Conservation (phyloP, 2,113 vertebrate species). For the Pontoporia blainvillei region DNA sequence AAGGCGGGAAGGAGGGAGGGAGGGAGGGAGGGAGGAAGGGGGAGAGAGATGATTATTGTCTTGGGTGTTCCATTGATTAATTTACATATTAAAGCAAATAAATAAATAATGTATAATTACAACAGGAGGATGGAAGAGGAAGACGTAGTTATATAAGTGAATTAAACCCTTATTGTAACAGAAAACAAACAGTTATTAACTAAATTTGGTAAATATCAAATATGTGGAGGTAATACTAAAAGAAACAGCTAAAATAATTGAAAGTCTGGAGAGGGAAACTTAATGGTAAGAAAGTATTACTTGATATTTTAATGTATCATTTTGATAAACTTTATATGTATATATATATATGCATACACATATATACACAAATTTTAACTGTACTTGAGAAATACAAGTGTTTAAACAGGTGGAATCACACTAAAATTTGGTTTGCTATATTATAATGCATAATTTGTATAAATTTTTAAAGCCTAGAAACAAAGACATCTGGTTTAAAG, state of each 20-base stretch:
- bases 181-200: not conserved
- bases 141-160: not conserved
- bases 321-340: not conserved
- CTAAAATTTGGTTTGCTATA: not conserved
- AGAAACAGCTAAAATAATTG: not conserved
- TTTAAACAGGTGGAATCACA: not conserved
- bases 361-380: not conserved
- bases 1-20: rapidly evolving
- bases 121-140: not conserved
- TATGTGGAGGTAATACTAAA: not conserved
- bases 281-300: not conserved
- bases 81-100: not conserved
- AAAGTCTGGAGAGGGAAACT: not conserved
- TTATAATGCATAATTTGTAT: not conserved
- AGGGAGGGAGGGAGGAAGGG: too few species aligned
- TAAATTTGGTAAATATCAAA: not conserved
- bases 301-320: not conserved
- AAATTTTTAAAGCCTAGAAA: not conserved
- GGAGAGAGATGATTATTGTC: not conserved
- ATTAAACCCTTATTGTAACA: not conserved
- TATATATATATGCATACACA: not conserved
- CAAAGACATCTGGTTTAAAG: not conserved
- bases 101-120: not conserved
- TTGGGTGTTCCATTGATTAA: not conserved
- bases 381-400: not conserved